A percentile compares a stretch with the other conserved stretches of the same genome.
Evolutionary conservation across 2,113 vertebrate species (phyloP).

Genomic region (Callionymus lyra): DNA sequence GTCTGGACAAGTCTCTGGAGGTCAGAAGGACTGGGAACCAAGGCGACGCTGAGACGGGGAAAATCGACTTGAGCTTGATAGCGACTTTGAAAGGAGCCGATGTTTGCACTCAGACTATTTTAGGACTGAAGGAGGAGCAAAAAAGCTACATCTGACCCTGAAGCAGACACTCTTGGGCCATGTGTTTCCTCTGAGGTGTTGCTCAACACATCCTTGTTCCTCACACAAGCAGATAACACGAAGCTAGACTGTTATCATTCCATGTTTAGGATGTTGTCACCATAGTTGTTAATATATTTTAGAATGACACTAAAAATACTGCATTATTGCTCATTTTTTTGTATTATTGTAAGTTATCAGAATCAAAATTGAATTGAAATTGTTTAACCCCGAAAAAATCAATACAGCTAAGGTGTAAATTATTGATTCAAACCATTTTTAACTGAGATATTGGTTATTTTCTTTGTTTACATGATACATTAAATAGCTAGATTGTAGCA

Average conservation of each 20-base stretch:
- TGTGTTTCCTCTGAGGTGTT: constrained; percentile 4
- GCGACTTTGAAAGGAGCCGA: constrained; percentile 76
- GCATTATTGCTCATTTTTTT: too few species aligned
- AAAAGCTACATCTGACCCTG: constrained; percentile 55
- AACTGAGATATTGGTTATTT: too few species aligned
- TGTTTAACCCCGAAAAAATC: too few species aligned
- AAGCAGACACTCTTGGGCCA: constrained; percentile 4
- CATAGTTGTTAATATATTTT: too few species aligned
- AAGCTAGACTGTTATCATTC: constrained; percentile 1
- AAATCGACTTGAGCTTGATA: constrained; percentile 42
- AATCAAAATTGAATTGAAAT: too few species aligned
- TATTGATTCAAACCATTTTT: too few species aligned
- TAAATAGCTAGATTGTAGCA: too few species aligned
- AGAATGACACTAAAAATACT: too few species aligned
- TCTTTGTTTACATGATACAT: too few species aligned
- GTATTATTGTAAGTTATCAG: too few species aligned
- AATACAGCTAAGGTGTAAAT: too few species aligned
- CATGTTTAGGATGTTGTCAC: background rate
- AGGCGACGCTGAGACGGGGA: constrained; percentile 6
- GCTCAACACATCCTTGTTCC: background rate
- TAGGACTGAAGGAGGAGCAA: constrained; percentile 82
- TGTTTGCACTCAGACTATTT: constrained; percentile 72
- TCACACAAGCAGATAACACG: constrained; percentile 1
- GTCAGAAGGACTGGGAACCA: constrained; percentile 11
- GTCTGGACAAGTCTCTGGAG: constrained; percentile 7